phyloP scores from a whole-genome alignment of 2,113 vertebrate species.

The Todiramphus saurophagus region DNA sequence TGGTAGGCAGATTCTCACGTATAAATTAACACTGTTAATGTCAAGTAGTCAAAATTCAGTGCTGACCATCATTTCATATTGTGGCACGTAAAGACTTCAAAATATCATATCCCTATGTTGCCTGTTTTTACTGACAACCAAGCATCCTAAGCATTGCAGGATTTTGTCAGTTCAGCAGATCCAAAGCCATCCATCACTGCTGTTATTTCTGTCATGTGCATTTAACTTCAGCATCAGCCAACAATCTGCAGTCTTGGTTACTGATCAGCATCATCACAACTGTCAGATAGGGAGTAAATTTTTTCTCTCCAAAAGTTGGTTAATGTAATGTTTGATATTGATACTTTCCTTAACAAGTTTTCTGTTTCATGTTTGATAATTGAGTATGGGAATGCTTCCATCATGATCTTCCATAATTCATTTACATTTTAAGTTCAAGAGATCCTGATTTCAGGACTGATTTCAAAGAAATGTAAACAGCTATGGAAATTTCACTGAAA shows the following conservation, averaged over 20 bases:
- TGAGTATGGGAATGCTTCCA: neutral
- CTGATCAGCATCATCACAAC: constrained; percentile 57
- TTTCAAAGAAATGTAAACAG: neutral
- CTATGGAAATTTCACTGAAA: neutral
- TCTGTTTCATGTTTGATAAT: neutral
- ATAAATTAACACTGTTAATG: constrained; percentile 67
- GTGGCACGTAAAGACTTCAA: constrained; percentile 67
- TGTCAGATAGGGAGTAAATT: neutral
- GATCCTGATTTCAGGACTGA: neutral
- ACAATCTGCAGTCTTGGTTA: constrained; percentile 63
- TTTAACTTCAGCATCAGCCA: constrained; percentile 75
- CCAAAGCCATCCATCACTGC: constrained; percentile 74
- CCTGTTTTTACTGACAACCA: constrained; percentile 75
- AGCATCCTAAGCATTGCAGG: constrained; percentile 62
- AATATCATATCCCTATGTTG: constrained; percentile 65
- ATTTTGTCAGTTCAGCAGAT: constrained; percentile 71
- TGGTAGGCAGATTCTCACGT: constrained; percentile 55
- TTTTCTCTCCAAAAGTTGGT: neutral
- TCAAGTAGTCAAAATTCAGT: constrained; percentile 70
- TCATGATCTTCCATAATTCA: neutral
- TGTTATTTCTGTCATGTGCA: constrained; percentile 71
- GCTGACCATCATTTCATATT: constrained; percentile 72
- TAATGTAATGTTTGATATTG: neutral
- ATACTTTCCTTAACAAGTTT: neutral
- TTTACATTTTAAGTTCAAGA: neutral